A percentile compares a stretch with the other conserved stretches of the same genome.
phyloP scores from a whole-genome alignment of 2,888 invertebrate species.

The Prosopocoilus inquinatus region DNA sequence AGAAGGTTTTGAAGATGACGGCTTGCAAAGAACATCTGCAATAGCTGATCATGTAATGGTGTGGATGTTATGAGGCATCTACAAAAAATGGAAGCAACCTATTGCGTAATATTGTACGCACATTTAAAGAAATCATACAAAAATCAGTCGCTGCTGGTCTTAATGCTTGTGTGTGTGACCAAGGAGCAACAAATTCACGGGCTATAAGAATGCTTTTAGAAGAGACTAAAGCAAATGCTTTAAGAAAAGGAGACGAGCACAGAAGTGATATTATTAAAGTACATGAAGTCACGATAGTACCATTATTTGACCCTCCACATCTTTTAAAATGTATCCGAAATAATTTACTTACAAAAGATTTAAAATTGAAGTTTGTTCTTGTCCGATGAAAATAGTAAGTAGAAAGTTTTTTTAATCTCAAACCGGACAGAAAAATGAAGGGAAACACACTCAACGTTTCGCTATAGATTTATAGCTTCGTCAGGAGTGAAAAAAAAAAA shows the following conservation, averaged over 20 bases:
- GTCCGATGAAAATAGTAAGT: too few species aligned
- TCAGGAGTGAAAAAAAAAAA: too few species aligned
- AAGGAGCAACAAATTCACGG: conserved; percentile 23
- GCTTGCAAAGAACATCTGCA: not conserved
- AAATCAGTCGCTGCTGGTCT: conserved; percentile 18
- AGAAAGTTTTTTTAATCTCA: too few species aligned
- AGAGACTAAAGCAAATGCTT: conserved; percentile 5
- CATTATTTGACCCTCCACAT: conserved; percentile 14
- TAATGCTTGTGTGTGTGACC: conserved; percentile 26
- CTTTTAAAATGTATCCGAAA: conserved; percentile 13
- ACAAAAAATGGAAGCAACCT: not conserved
- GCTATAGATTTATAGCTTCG: too few species aligned
- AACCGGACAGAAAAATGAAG: too few species aligned
- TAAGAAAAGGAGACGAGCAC: not conserved
- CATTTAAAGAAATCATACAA: not conserved
- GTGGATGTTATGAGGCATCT: not conserved
- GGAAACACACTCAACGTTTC: too few species aligned
- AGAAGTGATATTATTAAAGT: conserved; percentile 2
- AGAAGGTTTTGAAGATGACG: not conserved
- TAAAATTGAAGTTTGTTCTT: too few species aligned
- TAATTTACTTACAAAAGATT: conserved; percentile 8
- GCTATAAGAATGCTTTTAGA: conserved; percentile 16
- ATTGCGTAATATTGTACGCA: not conserved
- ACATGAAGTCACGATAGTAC: conserved; percentile 6
- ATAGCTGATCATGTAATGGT: not conserved